phyloP scores from a whole-genome alignment of 2,113 vertebrate species.

The Tautogolabrus adspersus region DNA sequence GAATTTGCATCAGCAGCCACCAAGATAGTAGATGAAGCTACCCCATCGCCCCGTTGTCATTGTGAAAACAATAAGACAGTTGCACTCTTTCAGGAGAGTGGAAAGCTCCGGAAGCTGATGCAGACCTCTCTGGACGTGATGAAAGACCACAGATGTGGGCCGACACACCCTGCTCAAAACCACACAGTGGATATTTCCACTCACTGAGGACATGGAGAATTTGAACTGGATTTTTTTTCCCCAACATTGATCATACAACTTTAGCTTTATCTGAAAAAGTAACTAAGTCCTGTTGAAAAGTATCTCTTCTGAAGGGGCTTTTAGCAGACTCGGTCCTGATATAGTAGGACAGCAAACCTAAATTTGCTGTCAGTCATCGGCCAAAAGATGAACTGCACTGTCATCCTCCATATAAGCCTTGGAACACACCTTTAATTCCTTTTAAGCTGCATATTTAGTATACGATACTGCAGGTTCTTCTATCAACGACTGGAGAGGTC shows the following conservation, averaged over 20 bases:
- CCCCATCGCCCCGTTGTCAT: background rate
- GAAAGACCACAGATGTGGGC: slow-evolving; percentile 61
- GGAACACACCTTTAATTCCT: background rate
- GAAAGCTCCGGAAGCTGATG: slow-evolving; percentile 35
- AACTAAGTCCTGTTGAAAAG: no score
- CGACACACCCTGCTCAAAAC: slow-evolving; percentile 53
- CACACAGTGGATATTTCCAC: slow-evolving; percentile 58
- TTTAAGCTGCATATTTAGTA: background rate
- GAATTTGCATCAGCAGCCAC: slow-evolving; percentile 35
- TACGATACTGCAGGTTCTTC: background rate
- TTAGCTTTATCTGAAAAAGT: background rate
- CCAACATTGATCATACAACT: slow-evolving; percentile 3
- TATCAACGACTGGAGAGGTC: background rate
- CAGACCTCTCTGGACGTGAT: slow-evolving; percentile 38
- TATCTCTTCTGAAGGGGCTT: background rate
- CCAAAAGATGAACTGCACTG: background rate
- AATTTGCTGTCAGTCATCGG: slow-evolving; percentile 5
- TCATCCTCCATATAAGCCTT: background rate
- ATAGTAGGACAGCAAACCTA: background rate
- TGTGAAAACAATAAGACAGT: slow-evolving; percentile 48
- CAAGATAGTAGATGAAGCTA: slow-evolving; percentile 22
- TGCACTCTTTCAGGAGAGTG: slow-evolving; percentile 8
- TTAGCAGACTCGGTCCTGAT: background rate
- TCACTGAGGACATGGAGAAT: slow-evolving; percentile 20
- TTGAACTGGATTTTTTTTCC: slow-evolving; percentile 33